Conservation (phyloP, 1,140 invertebrate species). For the Hycleus cichorii region DNA sequence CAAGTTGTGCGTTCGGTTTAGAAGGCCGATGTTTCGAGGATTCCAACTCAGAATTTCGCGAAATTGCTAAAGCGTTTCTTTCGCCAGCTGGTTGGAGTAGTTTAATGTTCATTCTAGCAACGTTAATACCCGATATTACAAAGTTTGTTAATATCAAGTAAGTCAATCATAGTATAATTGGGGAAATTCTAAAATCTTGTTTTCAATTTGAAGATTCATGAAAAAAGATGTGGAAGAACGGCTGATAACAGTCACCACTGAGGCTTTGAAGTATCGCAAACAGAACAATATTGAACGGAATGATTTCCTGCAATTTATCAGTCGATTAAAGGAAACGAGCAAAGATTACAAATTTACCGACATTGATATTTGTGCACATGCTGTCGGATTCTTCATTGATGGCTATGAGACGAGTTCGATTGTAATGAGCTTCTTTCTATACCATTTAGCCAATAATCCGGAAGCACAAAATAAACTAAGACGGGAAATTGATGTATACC, state of each 20-base stretch:
- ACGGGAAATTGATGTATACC: constrained; percentile 48
- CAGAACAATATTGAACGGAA: constrained; percentile 24
- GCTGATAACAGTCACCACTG: not conserved
- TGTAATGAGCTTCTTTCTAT: constrained; percentile 45
- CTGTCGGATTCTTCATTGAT: constrained; percentile 52
- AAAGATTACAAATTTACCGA: not conserved
- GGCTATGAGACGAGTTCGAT: constrained; percentile 59
- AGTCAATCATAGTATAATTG: too few species aligned
- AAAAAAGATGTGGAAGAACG: not conserved
- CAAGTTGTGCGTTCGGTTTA: too few species aligned
- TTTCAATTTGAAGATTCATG: not conserved
- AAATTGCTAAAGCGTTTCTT: not conserved
- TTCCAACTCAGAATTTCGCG: not conserved
- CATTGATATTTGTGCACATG: constrained; percentile 43
- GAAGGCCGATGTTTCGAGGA: too few species aligned
- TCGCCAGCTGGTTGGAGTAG: too few species aligned
- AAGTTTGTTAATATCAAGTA: too few species aligned
- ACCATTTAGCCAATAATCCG: constrained; percentile 48
- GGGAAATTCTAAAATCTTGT: not conserved
- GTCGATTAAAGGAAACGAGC: not conserved
- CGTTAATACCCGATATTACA: too few species aligned
- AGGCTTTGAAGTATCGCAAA: not conserved
- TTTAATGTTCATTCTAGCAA: too few species aligned
- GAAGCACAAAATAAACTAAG: constrained; percentile 58
- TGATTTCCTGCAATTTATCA: constrained; percentile 32